Evolutionary conservation across 2,888 invertebrate species (phyloP), one percentile per base, ranked within the genome.

Genomic region (Argyra leucocephala): DNA sequence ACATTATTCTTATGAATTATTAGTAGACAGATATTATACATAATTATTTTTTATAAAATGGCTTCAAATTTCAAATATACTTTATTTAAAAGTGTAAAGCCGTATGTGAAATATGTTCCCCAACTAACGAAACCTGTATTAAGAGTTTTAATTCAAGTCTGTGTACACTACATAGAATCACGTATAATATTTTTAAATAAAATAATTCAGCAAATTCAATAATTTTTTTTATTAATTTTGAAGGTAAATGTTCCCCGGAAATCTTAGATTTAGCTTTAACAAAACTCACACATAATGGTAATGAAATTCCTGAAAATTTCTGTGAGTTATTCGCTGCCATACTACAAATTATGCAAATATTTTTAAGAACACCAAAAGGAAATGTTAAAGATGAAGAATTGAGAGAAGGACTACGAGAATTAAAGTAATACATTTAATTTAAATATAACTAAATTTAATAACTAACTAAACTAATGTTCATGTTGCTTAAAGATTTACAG

Each of bases 311-410:
- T 18, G 76, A 76, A 63, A 77, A 81, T 67, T 77, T 83, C 67
- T 82, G 82, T 66, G 82, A 83, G 72, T 76, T 83, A 64, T 83
- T 82, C 71, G 79, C 82, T 3, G 81, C 81, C 22, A 74, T 83
- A 58, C 73, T 81, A 62, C 77, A 77, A 66, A 81, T 83, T 72
- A 77, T 83, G 72, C 81, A 79, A 74, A 75, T 79, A 62, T 81
- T 81, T 74, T 71, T 83, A 26, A 76, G 82, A 21, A 78, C 78
- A 58, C 76, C 81, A 1, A 78, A 77, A 48, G 80, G 80, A 23
- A 76, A 73, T 57, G 74, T 83, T 0, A 83, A 82, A 67, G 80
- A 79, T 64, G 71, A 76, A 23, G 82, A 83, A 68, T 74, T 83
- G 24, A 79, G 81, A 21, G 80, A 82, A 69, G 80, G 78, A 63